Conservation (phyloP, 2,113 vertebrate genomes). For the Neoarius graeffei region DNA sequence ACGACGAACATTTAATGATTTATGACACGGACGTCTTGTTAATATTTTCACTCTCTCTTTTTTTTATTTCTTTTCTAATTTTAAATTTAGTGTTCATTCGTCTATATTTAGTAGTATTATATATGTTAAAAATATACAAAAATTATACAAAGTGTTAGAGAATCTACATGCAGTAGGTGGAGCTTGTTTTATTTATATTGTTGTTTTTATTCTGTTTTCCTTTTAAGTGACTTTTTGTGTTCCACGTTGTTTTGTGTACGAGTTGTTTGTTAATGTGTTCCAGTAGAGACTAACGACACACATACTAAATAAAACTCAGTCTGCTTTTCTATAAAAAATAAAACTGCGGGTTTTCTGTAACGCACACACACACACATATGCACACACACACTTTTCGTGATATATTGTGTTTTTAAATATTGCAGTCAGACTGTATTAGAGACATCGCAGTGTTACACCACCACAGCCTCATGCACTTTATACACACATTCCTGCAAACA, state of each 20-base stretch:
- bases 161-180: conserved; percentile 38
- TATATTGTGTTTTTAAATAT: neutral
- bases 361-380: conserved; percentile 2
- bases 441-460: conserved; percentile 14
- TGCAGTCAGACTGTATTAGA: neutral
- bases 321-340: conserved; percentile 55
- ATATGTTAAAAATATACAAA: conserved; percentile 25
- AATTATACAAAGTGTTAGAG: conserved; percentile 38
- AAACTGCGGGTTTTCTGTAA: neutral
- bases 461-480: conserved; percentile 5
- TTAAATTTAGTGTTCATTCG: conserved; percentile 38
- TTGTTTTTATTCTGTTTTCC: conserved; percentile 52
- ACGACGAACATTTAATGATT: neutral
- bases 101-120: conserved; percentile 52
- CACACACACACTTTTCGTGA: too few species aligned
- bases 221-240: conserved; percentile 46
- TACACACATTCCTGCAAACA: conserved; percentile 39
- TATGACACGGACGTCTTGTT: conserved; percentile 9
- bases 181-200: conserved; percentile 68
- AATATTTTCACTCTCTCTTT: conserved; percentile 46
- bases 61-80: conserved; percentile 19
- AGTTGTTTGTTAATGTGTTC: conserved; percentile 33
- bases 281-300: conserved; percentile 60
- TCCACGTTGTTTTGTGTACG: conserved; percentile 19
- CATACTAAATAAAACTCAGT: conserved; percentile 73